phyloP scores from a whole-genome alignment of 2,113 vertebrate genomes.

The Brachionichthys hirsutus region DNA sequence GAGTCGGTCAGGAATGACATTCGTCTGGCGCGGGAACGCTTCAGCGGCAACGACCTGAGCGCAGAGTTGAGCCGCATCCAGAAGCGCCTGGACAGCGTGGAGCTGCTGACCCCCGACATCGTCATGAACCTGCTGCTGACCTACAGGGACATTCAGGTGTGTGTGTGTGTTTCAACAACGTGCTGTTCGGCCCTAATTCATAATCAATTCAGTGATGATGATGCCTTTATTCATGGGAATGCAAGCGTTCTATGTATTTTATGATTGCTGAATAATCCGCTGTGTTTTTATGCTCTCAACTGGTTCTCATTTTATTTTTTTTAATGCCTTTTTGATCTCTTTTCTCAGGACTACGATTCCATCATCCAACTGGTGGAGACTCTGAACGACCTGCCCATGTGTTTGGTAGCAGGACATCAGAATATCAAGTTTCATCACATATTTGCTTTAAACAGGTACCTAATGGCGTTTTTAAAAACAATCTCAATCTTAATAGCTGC shows the following conservation, averaged over 20 bases:
- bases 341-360: constrained; percentile 82
- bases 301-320: neutral
- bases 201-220: too few relatives aligned
- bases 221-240: too few relatives aligned
- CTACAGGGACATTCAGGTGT: constrained; percentile 87
- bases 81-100: constrained; percentile 87
- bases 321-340: constrained; percentile 30
- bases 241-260: too few relatives aligned
- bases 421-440: constrained; percentile 91
- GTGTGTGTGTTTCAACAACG: neutral
- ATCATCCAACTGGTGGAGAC: constrained; percentile 88
- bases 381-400: constrained; percentile 84
- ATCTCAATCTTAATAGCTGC: neutral
- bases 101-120: constrained; percentile 88
- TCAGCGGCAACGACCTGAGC: constrained; percentile 81
- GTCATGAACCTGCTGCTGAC: constrained; percentile 88
- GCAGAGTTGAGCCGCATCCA: constrained; percentile 84
- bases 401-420: constrained; percentile 79
- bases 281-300: neutral
- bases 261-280: neutral
- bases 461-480: too few relatives aligned
- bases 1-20: constrained; percentile 86
- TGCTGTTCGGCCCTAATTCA: too few relatives aligned
- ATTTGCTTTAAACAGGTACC: constrained; percentile 89
- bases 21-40: constrained; percentile 82